Conservation (phyloP, 2,797 vertebrate genomes). For the Bovichtus variegatus region DNA sequence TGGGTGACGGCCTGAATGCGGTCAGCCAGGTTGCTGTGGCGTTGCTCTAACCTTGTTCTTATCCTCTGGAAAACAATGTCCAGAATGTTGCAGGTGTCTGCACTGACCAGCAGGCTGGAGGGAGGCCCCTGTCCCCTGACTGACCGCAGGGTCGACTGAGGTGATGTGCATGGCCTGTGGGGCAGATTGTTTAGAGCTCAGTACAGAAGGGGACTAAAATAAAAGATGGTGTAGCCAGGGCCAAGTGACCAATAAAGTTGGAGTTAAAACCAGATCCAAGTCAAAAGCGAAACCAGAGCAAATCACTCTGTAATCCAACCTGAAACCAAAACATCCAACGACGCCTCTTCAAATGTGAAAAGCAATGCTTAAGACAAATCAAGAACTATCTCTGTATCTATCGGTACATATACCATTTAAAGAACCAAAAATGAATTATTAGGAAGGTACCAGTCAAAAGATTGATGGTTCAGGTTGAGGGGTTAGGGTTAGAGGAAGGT, state of each 20-base stretch:
- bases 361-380: too few species aligned
- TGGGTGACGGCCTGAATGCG: not conserved
- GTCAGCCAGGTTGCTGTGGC: slow-evolving; percentile 4
- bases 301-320: not conserved
- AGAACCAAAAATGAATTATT: too few species aligned
- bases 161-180: not conserved
- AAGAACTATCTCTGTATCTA: too few species aligned
- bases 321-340: not conserved
- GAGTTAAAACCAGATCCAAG: not conserved
- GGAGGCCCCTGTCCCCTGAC: not conserved
- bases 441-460: too few species aligned
- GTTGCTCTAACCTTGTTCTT: slow-evolving; percentile 5
- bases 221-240: not conserved
- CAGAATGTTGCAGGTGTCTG: slow-evolving; percentile 12
- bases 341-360: not conserved
- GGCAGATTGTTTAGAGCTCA: not conserved
- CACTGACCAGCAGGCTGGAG: not conserved
- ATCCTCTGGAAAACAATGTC: slow-evolving; percentile 28
- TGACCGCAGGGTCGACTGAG: not conserved
- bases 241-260: not conserved
- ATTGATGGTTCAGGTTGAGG: not conserved
- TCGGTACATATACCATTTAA: too few species aligned
- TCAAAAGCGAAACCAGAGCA: not conserved
- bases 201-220: not conserved
- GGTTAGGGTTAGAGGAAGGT: too few species aligned